These are phyloP conservation scores for Propithecus coquereli DNA, from an alignment of 2,113 vertebrate genomes.

Conservation along the genomic window DNA sequence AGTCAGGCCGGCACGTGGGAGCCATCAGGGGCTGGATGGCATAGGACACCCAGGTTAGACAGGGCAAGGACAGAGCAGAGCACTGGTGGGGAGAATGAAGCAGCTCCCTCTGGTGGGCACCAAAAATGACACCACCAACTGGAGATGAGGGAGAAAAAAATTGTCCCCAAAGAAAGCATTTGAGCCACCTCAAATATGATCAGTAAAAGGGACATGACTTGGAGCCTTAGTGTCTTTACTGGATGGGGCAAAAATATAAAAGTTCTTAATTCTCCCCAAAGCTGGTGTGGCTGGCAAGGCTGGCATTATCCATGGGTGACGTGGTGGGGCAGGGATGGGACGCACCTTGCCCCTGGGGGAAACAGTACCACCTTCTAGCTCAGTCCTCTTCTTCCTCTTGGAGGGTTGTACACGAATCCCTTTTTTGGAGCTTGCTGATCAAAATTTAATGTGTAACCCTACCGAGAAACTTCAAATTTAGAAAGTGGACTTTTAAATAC, in stretches of 20 bases:
- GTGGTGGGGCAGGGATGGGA: too few relatives aligned
- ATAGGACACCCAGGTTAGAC: neutral
- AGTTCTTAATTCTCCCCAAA: neutral
- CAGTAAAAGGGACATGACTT: neutral
- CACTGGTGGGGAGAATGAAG: neutral
- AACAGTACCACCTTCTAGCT: neutral
- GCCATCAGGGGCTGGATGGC: neutral
- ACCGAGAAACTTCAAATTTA: neutral
- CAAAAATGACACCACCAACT: neutral
- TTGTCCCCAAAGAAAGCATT: neutral
- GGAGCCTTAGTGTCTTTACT: neutral
- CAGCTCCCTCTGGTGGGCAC: neutral
- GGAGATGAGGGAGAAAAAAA: neutral
- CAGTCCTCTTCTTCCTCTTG: neutral
- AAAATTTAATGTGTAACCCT: neutral
- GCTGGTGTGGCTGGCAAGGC: neutral
- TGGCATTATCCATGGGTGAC: neutral
- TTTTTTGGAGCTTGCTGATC: neutral
- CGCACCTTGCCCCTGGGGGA: neutral
- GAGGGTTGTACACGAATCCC: neutral
- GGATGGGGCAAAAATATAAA: neutral
- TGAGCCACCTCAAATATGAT: neutral
- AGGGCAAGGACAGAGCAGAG: accelerated
- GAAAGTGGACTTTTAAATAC: neutral
- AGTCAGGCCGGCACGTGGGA: neutral